These are phyloP conservation scores for Conus betulinus DNA, from an alignment of 1,140 invertebrate species.

Conservation along the genomic window DNA sequence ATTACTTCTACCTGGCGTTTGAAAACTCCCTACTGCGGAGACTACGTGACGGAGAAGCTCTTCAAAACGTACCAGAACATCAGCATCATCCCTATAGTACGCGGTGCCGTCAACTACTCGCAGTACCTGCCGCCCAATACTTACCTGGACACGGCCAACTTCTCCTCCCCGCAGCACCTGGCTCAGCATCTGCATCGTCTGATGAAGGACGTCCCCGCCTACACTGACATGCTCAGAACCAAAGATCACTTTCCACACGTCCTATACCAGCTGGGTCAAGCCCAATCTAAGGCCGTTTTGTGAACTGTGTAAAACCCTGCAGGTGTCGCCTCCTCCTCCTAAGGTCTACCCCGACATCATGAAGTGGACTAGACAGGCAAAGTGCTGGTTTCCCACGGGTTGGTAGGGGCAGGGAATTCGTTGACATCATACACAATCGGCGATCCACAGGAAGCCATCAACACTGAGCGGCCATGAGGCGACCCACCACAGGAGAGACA, in stretches of 20 bases:
- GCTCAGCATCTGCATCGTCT: slow-evolving; percentile 88
- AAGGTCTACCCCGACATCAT: too few relatives aligned
- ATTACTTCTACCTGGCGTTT: slow-evolving; percentile 81
- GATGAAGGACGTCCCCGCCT: slow-evolving; percentile 64
- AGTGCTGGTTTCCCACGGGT: too few relatives aligned
- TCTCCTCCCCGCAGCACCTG: slow-evolving; percentile 88
- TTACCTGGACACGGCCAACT: slow-evolving; percentile 94
- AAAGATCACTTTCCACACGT: slow-evolving; percentile 34
- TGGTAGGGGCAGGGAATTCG: too few relatives aligned
- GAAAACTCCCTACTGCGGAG: slow-evolving; percentile 71
- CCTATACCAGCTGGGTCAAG: neutral
- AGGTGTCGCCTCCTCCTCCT: neutral
- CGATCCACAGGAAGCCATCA: too few relatives aligned
- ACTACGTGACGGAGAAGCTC: slow-evolving; percentile 74
- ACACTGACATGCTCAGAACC: slow-evolving; percentile 47
- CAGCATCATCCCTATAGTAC: slow-evolving; percentile 75
- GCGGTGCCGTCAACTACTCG: slow-evolving; percentile 78
- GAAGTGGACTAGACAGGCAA: too few relatives aligned
- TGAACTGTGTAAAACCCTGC: slow-evolving; percentile 31
- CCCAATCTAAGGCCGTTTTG: neutral
- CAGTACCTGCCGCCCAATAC: slow-evolving; percentile 81
- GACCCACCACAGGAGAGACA: too few relatives aligned
- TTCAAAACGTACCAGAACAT: slow-evolving; percentile 59
- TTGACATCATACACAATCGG: too few relatives aligned
- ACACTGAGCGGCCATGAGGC: too few relatives aligned